Evolutionary conservation across 2,888 invertebrate species (phyloP), one percentile per base, ranked within the genome.

Genomic region (Aradus depressus): DNA sequence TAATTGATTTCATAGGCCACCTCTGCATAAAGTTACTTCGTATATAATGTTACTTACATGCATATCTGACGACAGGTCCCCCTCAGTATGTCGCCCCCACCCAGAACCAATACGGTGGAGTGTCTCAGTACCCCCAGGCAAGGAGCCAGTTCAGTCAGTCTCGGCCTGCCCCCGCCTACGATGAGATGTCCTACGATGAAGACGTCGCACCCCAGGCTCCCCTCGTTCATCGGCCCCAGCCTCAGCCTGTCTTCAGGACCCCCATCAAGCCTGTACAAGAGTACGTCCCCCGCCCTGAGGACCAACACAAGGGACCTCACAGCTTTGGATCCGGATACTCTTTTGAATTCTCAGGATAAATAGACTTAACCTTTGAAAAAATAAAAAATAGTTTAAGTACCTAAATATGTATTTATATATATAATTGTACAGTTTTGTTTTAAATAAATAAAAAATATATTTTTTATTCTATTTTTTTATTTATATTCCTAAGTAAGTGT

Each of bases 311-410:
- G 22, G 72, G 71, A 2, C 73, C 79, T 0, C 73, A 79, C 61
- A 73, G 67, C 31, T 80, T 79, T 57, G 79, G 79, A 1, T 69
- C 67, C 3, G 80, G 80, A 1, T 80, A 76, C 62, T 70, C 76
- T 1, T 80, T 80, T 61, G 73, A 77, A 28, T 79, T 80, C 60
- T 67, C 70, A 53, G 76, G 76, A 57, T 76, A 51, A 53, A 21
- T 32, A 18, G 16, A 35, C 14, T 44, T 6, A 5, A 35, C 4
- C 6, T 10, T 28, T 34, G n/a, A 34, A 34, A 34, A 5, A 14
- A 34, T 34, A 4, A 34, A 34, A n/a, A n/a, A n/a, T n/a, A n/a
- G n/a, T n/a, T n/a, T n/a, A n/a, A n/a, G n/a, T n/a, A n/a, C n/a
- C n/a, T n/a, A n/a, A n/a, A n/a, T n/a, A n/a, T n/a, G n/a, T n/a